Evolutionary conservation across 2,888 invertebrate genomes (phyloP), one percentile per base, ranked within the genome.

Genomic region (Heterodera filipjevi): DNA sequence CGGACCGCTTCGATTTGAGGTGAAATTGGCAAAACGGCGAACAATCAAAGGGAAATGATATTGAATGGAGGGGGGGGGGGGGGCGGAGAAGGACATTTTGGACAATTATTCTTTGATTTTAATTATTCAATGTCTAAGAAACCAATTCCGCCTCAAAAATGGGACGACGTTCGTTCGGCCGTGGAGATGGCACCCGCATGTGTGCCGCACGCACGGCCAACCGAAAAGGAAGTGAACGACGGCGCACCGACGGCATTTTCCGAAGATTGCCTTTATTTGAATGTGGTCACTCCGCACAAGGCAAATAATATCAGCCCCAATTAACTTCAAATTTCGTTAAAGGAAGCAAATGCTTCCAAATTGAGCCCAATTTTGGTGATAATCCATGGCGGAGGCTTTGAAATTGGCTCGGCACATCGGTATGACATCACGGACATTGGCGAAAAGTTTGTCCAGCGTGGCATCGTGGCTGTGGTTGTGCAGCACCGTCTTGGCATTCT

Each of bases 401-500:
- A 77, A 32, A 68, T 66, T 44, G 81, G 82, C 5, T 76, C 76
- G 35, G 76, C 82, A 14, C 73, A 71, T 30, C 39, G 49, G 12
- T 81, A 77, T 53, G 80, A 78, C 10, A 77, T 83, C 59, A 59
- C 81, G 79, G 76, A 77, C 19, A 74, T 84, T 30, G 82, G 77
- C 35, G 80, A 80, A 16, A 74, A 77, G 32, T 84, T 82, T 53
- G 77, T 78, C 10, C 35, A 75, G 16, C 72, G 71, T 46, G 84
- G 77, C 32, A 78, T 85, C 35, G 79, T 85, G 64, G 80, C 85
- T 46, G 84, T 86, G 14, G 77, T 82, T 33, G 79, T 85, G 44
- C 85, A 85, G 64, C 86, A 85, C 70, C 77, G 85, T 14, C 72
- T 85, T 22, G 85, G 80, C n/a, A 71, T 81, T 46, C 70, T 81